phyloP scores from a whole-genome alignment of 1,140 invertebrate species.

The Idris sp. region DNA sequence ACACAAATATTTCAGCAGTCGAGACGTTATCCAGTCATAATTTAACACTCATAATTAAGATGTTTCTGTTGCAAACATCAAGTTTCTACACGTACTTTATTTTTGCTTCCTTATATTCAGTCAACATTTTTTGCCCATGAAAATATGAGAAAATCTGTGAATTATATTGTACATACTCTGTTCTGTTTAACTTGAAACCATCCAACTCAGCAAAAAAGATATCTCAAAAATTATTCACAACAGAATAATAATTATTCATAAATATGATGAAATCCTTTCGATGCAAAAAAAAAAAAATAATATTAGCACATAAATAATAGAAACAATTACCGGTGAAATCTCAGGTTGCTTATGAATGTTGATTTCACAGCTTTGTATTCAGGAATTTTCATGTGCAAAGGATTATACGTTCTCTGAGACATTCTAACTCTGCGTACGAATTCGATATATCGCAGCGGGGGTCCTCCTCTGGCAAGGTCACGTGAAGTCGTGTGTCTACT shows the following conservation, averaged over 20 bases:
- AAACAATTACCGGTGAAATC: too few species aligned
- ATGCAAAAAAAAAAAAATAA: too few species aligned
- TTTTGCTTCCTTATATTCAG: not conserved
- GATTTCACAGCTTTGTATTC: conserved; percentile 1
- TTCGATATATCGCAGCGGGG: conserved; percentile 73
- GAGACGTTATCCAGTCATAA: conserved; percentile 68
- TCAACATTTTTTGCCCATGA: too few species aligned
- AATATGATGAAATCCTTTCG: too few species aligned
- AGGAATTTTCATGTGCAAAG: conserved; percentile 45
- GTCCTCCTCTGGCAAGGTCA: conserved; percentile 67
- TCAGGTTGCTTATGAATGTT: too few species aligned
- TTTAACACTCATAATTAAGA: conserved; percentile 73
- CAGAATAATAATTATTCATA: too few species aligned
- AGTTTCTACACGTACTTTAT: conserved; percentile 13
- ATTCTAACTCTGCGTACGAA: conserved; percentile 52
- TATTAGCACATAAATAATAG: too few species aligned
- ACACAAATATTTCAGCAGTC: conserved; percentile 74
- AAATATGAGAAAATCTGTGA: too few species aligned
- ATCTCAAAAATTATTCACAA: too few species aligned
- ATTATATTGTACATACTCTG: too few species aligned
- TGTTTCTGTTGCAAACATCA: conserved; percentile 26
- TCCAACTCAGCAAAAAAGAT: too few species aligned
- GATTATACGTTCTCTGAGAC: conserved; percentile 39
- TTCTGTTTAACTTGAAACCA: too few species aligned
- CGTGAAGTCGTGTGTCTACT: conserved; percentile 67